Evolutionary conservation across 1,140 invertebrate genomes (phyloP), one percentile per base, ranked within the genome.

Genomic region (Drosophila pallidifrons): DNA sequence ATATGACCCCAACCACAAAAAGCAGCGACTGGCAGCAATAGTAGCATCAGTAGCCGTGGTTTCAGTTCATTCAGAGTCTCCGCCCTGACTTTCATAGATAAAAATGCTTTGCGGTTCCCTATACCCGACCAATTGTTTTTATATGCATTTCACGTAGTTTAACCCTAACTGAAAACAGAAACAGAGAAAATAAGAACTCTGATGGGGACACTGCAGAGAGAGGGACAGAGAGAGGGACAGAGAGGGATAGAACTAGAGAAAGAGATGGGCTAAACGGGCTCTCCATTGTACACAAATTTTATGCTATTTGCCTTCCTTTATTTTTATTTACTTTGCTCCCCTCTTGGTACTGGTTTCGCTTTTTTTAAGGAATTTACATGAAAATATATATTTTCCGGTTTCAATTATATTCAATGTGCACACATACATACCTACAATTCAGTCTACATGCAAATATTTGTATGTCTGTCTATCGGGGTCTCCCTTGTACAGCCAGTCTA

Each of bases 321-420:
- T 10, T 52, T 52, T 54, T 52, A n/a, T 55, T 55, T 67, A 25
- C 20, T 47, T 35, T n/a, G 35, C 49, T 63, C 70, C 64, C 43
- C 41, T 25, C 20, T 59, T 66, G 43, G 11, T 82, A 66, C 80
- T 67, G 61, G 70, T 72, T 78, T 75, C 47, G 64, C 54, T 76
- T 70, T 61, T 41, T 75, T 13, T 20, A 80, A 83, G 76, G 83
- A 91, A 87, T 90, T 91, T 90, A 90, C 88, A 91, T 91, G 86
- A 87, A 90, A 90, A 90, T 90, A 82, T 91, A 90, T 90, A 88
- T 90, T 90, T 90, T 90, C 86, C 86, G 86, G 86, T 90, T 90
- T 90, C 87, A 91, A 91, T 91, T 91, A 90, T 85, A 86, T 83
- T 67, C 72, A 57, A 72, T 85, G 55, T 77, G 30, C 43, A 46